Base-by-base conservation (phyloP, 2,113 vertebrate species). In the Lepidothrix coronata region DNA sequence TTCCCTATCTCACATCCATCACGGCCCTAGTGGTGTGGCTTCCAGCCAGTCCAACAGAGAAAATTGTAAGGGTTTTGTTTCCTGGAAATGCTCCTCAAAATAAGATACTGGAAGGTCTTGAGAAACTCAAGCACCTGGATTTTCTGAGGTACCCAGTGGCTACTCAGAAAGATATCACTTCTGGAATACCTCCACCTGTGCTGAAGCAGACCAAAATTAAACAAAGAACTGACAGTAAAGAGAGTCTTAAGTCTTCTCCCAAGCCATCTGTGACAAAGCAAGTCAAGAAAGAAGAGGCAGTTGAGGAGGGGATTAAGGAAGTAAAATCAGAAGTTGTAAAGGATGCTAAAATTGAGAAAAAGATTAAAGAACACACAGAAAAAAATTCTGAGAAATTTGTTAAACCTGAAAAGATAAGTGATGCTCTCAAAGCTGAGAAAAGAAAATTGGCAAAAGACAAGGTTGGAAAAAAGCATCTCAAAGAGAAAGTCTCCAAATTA, bases 41-140 rank as follows among this genome's bases (percentile, higher is more conserved):
- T 57, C 99, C 99, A 49, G 99, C 99, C 82, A 99, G 98, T 93
- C 99, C 99, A 5, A 98, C 98, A 14, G 99, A 99, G 96, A 99
- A 99, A 98, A 99, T 99, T 28, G 99, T 99, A 13, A 98, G 99
- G 37, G 99, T 99, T 88, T 97, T 99, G 80, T 99, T 99, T 96
- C 99, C 99, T 71, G 99, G 99, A 97, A 99, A 99, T 87, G 99
- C 99, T 71, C 99, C 99, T 44, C 99, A 99, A 97, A 99, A 99
- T 95, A 99, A 99, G 97, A 99, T 99, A 90, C 97, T 99, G 41
- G 99, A 99, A 96, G 99, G 99, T 58, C 98, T 99, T 63, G 99
- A 99, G 97, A 99, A 99, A 93, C 98, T 99, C 73, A 99, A 99
- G 77, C 99, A 99, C 92, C 96, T 99, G 74, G 99, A 99, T 96